Base-by-base conservation (phyloP, 2,888 invertebrate species). In the Drosophila mulleri region DNA sequence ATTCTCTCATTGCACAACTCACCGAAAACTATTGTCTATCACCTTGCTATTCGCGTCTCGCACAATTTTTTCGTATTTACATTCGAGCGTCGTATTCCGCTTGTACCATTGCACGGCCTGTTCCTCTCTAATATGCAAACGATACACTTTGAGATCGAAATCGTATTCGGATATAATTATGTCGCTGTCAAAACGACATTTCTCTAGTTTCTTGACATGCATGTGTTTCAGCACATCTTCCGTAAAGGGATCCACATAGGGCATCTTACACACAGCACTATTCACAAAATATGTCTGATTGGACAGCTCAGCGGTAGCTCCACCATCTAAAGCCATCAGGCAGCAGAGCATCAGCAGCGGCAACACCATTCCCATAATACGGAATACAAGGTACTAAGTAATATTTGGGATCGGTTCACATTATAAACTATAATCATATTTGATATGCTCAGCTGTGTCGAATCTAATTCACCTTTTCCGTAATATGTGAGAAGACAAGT, bases 101-200 rank as follows among this genome's bases (percentile, higher is more conserved):
- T n/a, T 48, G 11, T 5, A 48, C 47, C 47, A 48, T 3, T 16
- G 0, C 9, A 0, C 4, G 8, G 47, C 47, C 16, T 3, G 0
- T 8, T 47, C 47, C 3, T 47, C 29, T 29, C 47, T 48, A 29
- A 48, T 48, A 4, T 6, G 47, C 47, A 48, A 23, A 0, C 47
- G 47, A 29, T 48, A 48, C 1, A 29, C 47, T 11, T 29, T 48
- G n/a, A 48, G 11, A 9, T 48, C 29, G 16, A 29, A 48, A 29
- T 48, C 47, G 29, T 48, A 48, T 48, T 48, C 47, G n/a, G 47
- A 11, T 29, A 48, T 11, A 29, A 48, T 11, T n/a, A 48, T n/a
- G n/a, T 48, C 47, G 1, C 5, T n/a, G n/a, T 48, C 47, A 11
- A 8, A 9, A n/a, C 47, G 47, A 11, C 47, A 48, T 6, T 29